Percentiles rank a stretch among this genome's conserved stretches.
phyloP scores from a whole-genome alignment of 2,797 vertebrate genomes.

The Podarcis siculus region DNA sequence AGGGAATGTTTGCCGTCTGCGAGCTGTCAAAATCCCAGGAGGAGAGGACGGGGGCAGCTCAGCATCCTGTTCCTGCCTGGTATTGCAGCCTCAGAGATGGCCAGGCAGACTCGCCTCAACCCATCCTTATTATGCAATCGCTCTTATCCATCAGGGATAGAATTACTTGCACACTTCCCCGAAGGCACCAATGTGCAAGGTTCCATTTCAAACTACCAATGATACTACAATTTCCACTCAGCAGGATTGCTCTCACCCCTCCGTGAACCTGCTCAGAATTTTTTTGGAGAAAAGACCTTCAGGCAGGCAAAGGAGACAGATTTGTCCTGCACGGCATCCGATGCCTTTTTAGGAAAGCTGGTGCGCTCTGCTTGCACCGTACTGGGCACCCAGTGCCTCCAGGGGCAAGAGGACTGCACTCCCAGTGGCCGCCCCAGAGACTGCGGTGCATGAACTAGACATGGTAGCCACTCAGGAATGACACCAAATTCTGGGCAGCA shows the following conservation, averaged over 20 bases:
- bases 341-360: neutral
- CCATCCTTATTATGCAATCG: conserved; percentile 34
- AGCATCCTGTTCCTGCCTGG: neutral
- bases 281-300: conserved; percentile 17
- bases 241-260: conserved; percentile 20
- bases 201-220: conserved; percentile 26
- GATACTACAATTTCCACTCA: conserved; percentile 28
- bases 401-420: neutral
- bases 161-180: conserved; percentile 35
- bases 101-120: conserved; percentile 10
- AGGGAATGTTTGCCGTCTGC: neutral
- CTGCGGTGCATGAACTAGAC: neutral
- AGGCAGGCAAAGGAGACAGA: neutral
- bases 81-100: neutral
- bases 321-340: neutral
- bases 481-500: neutral
- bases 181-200: accelerated
- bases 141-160: conserved; percentile 30
- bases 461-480: neutral
- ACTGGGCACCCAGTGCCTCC: neutral
- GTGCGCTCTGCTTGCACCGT: neutral
- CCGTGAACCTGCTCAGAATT: conserved; percentile 11
- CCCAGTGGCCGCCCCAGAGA: neutral
- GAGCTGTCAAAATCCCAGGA: neutral
- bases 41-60: neutral